Conservation (phyloP, 2,113 vertebrate species). For the Gymnarchus niloticus region DNA sequence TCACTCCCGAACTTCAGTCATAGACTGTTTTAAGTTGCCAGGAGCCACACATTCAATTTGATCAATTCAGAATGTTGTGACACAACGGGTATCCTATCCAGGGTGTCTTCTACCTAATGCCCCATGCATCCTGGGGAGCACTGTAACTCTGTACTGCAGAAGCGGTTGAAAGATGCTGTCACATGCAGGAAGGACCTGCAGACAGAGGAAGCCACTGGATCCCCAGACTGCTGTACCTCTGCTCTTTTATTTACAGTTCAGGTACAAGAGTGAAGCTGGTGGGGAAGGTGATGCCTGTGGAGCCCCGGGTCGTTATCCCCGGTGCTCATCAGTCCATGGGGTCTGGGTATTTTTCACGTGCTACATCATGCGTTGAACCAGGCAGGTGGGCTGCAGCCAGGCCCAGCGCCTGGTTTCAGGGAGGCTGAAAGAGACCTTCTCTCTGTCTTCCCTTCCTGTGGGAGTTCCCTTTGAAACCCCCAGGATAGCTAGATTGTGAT, state of each 20-base stretch:
- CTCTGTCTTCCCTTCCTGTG: not conserved
- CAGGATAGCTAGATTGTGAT: not conserved
- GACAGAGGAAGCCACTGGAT: no score
- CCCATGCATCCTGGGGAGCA: not conserved
- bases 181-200: not conserved
- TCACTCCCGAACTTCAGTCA: not conserved
- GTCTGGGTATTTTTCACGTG: not conserved
- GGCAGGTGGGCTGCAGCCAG: not conserved
- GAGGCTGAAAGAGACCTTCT: not conserved
- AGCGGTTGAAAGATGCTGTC: not conserved
- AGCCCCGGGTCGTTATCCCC: no score
- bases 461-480: not conserved
- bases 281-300: no score
- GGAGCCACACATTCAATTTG: not conserved
- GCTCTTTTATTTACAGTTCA: no score
- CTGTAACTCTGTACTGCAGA: not conserved
- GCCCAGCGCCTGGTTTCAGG: not conserved
- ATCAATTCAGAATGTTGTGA: not conserved
- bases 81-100: not conserved
- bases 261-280: no score
- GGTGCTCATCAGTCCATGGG: not conserved
- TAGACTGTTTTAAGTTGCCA: not conserved
- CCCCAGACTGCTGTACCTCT: no score
- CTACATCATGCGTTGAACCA: not conserved
- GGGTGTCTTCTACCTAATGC: not conserved